phyloP scores from a whole-genome alignment of 2,888 invertebrate genomes.

The Endotricha flammealis region DNA sequence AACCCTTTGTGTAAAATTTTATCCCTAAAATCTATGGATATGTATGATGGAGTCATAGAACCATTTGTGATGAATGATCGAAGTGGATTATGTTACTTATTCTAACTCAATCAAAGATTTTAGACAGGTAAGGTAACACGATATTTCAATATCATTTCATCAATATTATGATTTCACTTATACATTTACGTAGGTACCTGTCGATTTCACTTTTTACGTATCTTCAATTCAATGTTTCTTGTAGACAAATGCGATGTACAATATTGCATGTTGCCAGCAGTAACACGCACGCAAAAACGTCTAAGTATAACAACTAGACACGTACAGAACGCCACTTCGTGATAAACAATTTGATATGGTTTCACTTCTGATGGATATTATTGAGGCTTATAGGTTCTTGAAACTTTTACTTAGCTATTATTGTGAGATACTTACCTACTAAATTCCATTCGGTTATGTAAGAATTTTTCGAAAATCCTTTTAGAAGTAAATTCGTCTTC shows the following conservation, averaged over 20 bases:
- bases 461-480: conserved; percentile 2
- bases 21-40: too few relatives aligned
- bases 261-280: conserved; percentile 54
- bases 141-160: too few relatives aligned
- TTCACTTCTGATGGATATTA: conserved; percentile 62
- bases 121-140: too few relatives aligned
- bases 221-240: conserved; percentile 1
- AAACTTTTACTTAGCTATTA: conserved; percentile 19
- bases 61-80: too few relatives aligned
- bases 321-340: conserved; percentile 56
- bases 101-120: too few relatives aligned
- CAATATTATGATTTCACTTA: background rate
- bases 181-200: too few relatives aligned
- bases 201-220: conserved; percentile 17
- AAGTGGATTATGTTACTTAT: too few relatives aligned
- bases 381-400: conserved; percentile 24
- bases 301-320: conserved; percentile 51
- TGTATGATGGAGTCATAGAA: too few relatives aligned
- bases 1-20: too few relatives aligned
- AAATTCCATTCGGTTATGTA: too few relatives aligned
- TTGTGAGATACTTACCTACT: conserved; percentile 15
- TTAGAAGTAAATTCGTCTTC: conserved; percentile 7
- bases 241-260: background rate
- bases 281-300: conserved; percentile 55
- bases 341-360: conserved; percentile 67